Evolutionary conservation across 1,140 invertebrate species (phyloP), one percentile per base, ranked within the genome.

Genomic region (Gonatopus flavifemur): DNA sequence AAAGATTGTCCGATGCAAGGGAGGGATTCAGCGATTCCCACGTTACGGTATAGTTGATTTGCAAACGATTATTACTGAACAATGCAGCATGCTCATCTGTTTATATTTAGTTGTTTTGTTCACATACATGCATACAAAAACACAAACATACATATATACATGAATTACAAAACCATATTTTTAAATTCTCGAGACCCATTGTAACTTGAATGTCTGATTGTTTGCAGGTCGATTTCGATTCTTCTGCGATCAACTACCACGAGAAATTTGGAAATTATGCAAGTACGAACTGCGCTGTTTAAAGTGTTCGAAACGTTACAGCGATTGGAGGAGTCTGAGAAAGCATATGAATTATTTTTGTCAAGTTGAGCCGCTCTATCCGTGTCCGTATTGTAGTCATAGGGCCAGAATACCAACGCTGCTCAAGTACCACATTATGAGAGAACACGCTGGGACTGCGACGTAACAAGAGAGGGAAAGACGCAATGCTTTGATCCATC

Each of bases 281-380:
- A 73, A 71, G 50, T 33, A 51, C 8, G 37, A 67, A n/a, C 57
- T 70, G 21, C 38, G 46, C 9, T 74, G 70, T 47, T 31, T 71
- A 28, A 74, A 71, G 45, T 70, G 72, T 18, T 43, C 38, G 0
- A 72, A 67, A 39, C 52, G 42, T 7, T 74, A 67, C 59, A 67
- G 72, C 55, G 67, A 72, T 49, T 74, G 68, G 73, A 59, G 64
- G 15, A 70, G 60, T 35, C 50, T 73, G 25, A 66, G 52, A 72
- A 79, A 67, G 22, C 80, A 81, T 54, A 76, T 80, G 73, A 77
- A 79, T 50, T 80, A 71, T 57, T 79, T 79, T 58, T 81, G 80
- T 52, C 75, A 78, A 28, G 67, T 78, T 44, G 74, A 79, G 40
- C 78, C 76, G 6, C 73, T 74, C 30, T 79, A 70, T 58, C 69